phyloP scores from a whole-genome alignment of 1,140 invertebrate genomes.

The Parasteatoda tepidariorum region DNA sequence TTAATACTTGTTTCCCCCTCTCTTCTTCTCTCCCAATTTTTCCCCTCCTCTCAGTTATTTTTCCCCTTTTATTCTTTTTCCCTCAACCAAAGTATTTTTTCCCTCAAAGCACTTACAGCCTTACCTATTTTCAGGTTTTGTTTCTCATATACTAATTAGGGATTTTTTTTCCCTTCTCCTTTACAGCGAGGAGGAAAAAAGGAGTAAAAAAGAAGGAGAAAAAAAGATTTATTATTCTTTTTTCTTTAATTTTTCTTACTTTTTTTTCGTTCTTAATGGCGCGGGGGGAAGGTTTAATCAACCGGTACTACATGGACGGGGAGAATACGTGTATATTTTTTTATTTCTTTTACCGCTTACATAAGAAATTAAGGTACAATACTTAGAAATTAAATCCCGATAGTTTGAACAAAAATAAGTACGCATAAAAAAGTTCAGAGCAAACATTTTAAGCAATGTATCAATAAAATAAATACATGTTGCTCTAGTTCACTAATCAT shows the following conservation, averaged over 20 bases:
- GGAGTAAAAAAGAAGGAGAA: neutral
- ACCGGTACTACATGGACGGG: conserved; percentile 16
- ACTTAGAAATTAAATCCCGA: too few species aligned
- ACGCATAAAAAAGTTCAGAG: too few species aligned
- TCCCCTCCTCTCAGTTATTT: conserved; percentile 4
- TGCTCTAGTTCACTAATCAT: too few species aligned
- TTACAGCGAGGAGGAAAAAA: conserved; percentile 1
- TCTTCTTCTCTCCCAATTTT: neutral
- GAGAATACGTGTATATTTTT: neutral
- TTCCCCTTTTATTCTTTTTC: conserved; percentile 5
- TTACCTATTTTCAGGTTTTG: conserved; percentile 20
- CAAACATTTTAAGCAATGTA: too few species aligned
- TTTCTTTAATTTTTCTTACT: neutral
- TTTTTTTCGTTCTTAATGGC: conserved; percentile 34
- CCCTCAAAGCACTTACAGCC: neutral
- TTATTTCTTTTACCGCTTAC: too few species aligned
- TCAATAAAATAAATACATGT: too few species aligned
- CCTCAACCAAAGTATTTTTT: neutral
- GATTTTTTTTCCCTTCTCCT: neutral
- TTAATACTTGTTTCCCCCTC: conserved; percentile 33
- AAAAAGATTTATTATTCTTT: conserved; percentile 16
- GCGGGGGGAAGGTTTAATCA: conserved; percentile 36
- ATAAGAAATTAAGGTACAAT: too few species aligned
- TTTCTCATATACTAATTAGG: conserved; percentile 46
- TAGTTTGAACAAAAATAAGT: too few species aligned